Base-by-base conservation (phyloP, 2,888 invertebrate species). In the Congeria kusceri region DNA sequence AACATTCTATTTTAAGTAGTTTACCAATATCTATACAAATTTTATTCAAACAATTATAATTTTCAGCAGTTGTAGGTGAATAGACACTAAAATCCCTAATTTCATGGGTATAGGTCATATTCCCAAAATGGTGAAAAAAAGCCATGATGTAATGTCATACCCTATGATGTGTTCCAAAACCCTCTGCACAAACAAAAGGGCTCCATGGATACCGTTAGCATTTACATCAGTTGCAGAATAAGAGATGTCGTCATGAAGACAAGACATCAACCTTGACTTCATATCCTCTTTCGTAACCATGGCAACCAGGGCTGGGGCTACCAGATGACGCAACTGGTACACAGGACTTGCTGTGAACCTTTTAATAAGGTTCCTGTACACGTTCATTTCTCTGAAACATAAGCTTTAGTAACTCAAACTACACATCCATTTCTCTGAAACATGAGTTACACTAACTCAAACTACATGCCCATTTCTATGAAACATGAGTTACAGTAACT, bases 241-340 rank as follows among this genome's bases (percentile, higher is more conserved):
- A 3, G 29, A 64, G 39, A 72, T 57, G 57, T 59, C 65, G 20
- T 75, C 71, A 20, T 71, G 28, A n/a, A 88, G 57, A 27, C 86
- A 64, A 3, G 81, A 65, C 25, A 44, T 63, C 66, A 85, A 57
- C 18, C 72, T 77, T 27, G 70, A 47, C 20, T 73, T 68, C 59
- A 84, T 73, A 25, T 77, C 70, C 25, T 84, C 74, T 39, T 79
- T 67, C 18, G 86, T 80, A 49, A 90, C 86, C 72, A 92, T 86
- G 28, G 89, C 86, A 49, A 87, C 88, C 27, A 87, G 77, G 11
- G 91, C 87, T 67, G 84, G 74, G 13, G 92, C 90, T 67, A 91
- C 87, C 29, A 92, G 78, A 44, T 91, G 88, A 39, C 92, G 82
- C 27, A 92, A 85, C 44, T 85, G 88, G 62, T 88, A 89, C 9